Conservation (phyloP, 2,797 vertebrate genomes). For the Diglossa cyanea region DNA sequence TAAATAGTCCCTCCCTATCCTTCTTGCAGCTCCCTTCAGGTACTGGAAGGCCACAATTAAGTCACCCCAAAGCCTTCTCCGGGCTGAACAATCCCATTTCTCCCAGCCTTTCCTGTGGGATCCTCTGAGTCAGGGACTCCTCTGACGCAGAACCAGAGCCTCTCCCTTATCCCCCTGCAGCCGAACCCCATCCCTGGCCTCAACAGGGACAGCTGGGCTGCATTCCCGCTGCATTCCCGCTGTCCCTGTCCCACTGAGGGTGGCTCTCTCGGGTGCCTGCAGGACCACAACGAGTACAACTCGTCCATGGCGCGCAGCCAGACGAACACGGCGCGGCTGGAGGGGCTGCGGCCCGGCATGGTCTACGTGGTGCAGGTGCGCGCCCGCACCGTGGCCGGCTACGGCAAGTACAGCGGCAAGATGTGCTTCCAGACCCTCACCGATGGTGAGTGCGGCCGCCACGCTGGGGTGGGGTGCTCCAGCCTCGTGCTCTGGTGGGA, state of each 20-base stretch:
- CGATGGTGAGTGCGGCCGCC: conserved; percentile 82
- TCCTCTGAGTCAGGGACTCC: accelerated
- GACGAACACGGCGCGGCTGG: conserved; percentile 91
- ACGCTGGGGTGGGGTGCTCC: too few relatives aligned
- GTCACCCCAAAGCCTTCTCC: background rate
- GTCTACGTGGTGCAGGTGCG: conserved; percentile 97
- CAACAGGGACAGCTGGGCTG: accelerated
- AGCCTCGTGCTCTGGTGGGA: background rate
- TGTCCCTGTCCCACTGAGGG: accelerated
- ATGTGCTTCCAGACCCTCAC: conserved; percentile 99
- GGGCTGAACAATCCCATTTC: background rate
- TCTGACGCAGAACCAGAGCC: background rate
- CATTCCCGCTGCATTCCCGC: accelerated
- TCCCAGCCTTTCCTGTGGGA: background rate
- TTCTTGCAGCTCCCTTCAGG: background rate
- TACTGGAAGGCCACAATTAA: background rate
- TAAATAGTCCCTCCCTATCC: background rate
- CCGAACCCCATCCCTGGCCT: background rate
- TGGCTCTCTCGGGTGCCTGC: background rate
- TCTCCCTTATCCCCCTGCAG: background rate
- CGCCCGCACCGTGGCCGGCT: conserved; percentile 92
- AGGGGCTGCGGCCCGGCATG: conserved; percentile 87
- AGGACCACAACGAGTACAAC: conserved; percentile 96
- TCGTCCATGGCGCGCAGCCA: conserved; percentile 92
- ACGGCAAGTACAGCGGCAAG: conserved; percentile 98